These are phyloP conservation scores for Melanostoma mellinum DNA, from an alignment of 2,888 invertebrate genomes.

Conservation along the genomic window DNA sequence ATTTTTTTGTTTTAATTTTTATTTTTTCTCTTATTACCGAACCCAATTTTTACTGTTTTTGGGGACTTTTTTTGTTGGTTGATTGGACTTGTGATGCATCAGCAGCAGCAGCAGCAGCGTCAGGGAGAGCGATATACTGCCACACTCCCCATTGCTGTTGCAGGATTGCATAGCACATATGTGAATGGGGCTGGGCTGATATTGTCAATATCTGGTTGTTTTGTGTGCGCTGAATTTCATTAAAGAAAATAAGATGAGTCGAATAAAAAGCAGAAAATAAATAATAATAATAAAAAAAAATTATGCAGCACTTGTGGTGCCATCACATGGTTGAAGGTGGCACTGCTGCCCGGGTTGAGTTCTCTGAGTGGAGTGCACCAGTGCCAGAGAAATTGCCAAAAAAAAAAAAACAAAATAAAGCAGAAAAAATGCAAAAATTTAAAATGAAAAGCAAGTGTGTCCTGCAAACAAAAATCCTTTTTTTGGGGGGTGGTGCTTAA, in stretches of 20 bases:
- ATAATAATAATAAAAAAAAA: conserved; percentile 45
- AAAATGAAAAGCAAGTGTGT: conserved; percentile 63
- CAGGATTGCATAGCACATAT: conserved; percentile 10
- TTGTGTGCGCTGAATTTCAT: conserved; percentile 69
- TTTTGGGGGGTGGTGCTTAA: conserved; percentile 70
- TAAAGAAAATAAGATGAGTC: conserved; percentile 69
- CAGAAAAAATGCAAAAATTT: conserved; percentile 51
- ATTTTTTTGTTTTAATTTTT: conserved; percentile 43
- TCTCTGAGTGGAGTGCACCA: conserved; percentile 14
- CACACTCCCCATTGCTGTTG: conserved; percentile 13
- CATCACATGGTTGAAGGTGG: conserved; percentile 43
- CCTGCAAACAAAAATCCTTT: conserved; percentile 56
- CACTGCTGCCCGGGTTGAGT: conserved; percentile 19
- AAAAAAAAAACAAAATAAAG: conserved; percentile 37
- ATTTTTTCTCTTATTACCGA: conserved; percentile 55
- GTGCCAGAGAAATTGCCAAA: conserved; percentile 59
- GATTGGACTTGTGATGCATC: conserved; percentile 66
- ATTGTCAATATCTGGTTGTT: conserved; percentile 70
- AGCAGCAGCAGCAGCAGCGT: neutral
- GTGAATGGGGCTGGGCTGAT: conserved; percentile 41
- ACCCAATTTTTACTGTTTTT: conserved; percentile 39
- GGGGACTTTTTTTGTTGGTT: conserved; percentile 50
- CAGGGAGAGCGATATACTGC: conserved; percentile 45
- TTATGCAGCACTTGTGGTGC: conserved; percentile 65
- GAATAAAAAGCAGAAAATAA: conserved; percentile 28